Percentiles rank a stretch among this genome's conserved stretches.
These are phyloP conservation scores for Drosophila rubida DNA, from an alignment of 2,888 invertebrate genomes.

Conservation along the genomic window DNA sequence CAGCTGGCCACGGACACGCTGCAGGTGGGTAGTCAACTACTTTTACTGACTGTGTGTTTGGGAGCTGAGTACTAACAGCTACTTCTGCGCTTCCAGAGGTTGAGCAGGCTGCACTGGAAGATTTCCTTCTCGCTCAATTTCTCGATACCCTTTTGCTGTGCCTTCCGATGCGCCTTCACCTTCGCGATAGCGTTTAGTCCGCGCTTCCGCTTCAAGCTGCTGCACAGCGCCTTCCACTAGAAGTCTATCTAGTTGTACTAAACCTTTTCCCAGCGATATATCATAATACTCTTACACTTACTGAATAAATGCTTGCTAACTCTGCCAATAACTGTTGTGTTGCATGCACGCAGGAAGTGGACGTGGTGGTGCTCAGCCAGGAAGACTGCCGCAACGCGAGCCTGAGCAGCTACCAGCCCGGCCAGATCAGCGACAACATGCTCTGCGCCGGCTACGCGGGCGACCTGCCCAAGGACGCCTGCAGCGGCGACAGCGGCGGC, in stretches of 20 bases:
- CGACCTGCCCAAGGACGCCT: slow-evolving; percentile 53
- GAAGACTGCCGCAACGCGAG: slow-evolving; percentile 41
- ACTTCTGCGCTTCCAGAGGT: not conserved
- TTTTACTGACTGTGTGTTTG: too few species aligned
- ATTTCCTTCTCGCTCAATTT: slow-evolving; percentile 15
- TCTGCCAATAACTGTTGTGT: too few species aligned
- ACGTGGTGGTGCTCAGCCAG: slow-evolving; percentile 58
- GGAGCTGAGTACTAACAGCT: not conserved
- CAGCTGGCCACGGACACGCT: slow-evolving; percentile 88
- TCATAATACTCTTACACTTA: too few species aligned
- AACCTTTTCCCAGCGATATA: too few species aligned
- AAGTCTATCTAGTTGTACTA: too few species aligned
- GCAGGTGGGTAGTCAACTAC: slow-evolving; percentile 86
- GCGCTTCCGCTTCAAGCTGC: slow-evolving; percentile 12
- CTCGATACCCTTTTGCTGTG: slow-evolving; percentile 38
- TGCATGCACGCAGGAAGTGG: slow-evolving; percentile 84
- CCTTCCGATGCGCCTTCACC: slow-evolving; percentile 74
- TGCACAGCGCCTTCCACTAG: slow-evolving; percentile 54
- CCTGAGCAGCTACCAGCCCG: slow-evolving; percentile 44
- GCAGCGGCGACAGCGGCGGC: slow-evolving; percentile 63
- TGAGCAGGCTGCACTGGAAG: slow-evolving; percentile 10
- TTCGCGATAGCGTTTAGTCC: slow-evolving; percentile 20
- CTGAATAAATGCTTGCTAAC: too few species aligned
- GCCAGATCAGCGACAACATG: slow-evolving; percentile 76
- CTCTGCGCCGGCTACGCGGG: slow-evolving; percentile 69